Evolutionary conservation across 2,113 vertebrate species (phyloP).

Genomic region (Ariopsis seemanni): DNA sequence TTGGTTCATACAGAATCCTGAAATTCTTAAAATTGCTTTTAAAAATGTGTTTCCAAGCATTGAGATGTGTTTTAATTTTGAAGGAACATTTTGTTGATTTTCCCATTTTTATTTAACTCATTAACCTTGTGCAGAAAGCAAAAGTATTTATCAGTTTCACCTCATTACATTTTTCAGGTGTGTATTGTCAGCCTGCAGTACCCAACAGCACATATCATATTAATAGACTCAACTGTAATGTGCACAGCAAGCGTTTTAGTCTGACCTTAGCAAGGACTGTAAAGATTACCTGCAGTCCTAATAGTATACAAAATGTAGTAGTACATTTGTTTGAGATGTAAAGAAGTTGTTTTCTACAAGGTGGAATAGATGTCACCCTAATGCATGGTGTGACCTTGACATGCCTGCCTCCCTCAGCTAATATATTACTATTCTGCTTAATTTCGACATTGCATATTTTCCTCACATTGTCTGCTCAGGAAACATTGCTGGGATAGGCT

Average conservation of each 20-base stretch:
- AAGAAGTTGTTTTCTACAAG: not conserved
- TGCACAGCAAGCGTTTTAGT: not conserved
- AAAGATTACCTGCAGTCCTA: not conserved
- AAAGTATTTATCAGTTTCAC: not conserved
- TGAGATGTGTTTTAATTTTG: not conserved
- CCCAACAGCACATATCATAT: not conserved
- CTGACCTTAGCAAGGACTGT: not conserved
- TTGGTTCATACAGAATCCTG: not conserved
- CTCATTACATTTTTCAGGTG: not conserved
- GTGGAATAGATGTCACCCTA: not conserved
- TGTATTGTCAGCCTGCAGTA: not conserved
- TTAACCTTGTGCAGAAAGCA: not conserved
- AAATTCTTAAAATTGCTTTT: not conserved
- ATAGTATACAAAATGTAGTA: not conserved
- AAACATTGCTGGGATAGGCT: constrained; percentile 94
- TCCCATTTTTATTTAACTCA: not conserved
- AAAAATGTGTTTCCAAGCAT: no score
- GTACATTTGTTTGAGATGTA: not conserved
- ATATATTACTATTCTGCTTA: not conserved
- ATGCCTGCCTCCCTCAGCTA: not conserved
- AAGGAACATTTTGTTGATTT: not conserved
- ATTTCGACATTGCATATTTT: not conserved
- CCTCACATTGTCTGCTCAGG: constrained; percentile 64
- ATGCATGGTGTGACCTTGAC: not conserved
- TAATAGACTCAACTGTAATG: not conserved